Conservation (phyloP, 2,888 invertebrate genomes). For the Bursaphelenchus okinawaensis region DNA sequence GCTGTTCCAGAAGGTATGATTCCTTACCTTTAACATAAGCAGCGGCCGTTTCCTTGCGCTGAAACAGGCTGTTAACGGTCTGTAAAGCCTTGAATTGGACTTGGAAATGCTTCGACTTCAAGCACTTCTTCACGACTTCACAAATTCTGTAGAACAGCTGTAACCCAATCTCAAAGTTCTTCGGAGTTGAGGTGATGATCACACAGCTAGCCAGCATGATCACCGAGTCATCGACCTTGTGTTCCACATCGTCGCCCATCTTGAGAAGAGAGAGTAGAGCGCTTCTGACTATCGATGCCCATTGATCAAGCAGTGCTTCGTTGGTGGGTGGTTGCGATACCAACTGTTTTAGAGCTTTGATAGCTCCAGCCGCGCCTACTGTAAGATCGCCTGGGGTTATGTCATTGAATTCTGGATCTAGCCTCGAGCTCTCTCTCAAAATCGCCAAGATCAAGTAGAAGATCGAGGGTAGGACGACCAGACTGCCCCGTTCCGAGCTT, state of each 20-base stretch:
- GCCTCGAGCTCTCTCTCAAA: slow-evolving; percentile 72
- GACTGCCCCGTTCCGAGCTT: slow-evolving; percentile 65
- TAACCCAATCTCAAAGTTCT: slow-evolving; percentile 69
- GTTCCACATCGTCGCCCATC: slow-evolving; percentile 63
- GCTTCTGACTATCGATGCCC: slow-evolving; percentile 74
- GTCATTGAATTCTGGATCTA: slow-evolving; percentile 18
- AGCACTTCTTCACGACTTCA: slow-evolving; percentile 21
- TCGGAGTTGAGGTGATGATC: slow-evolving; percentile 76
- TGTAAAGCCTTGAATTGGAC: slow-evolving; percentile 75
- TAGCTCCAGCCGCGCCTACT: slow-evolving; percentile 63
- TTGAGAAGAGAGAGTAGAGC: slow-evolving; percentile 83
- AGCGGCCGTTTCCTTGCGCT: slow-evolving; percentile 68
- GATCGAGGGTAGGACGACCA: slow-evolving; percentile 82
- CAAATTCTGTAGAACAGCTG: slow-evolving; percentile 74
- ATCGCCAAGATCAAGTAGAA: slow-evolving; percentile 85
- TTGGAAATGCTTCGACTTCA: slow-evolving; percentile 58
- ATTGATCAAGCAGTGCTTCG: slow-evolving; percentile 60
- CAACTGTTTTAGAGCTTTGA: slow-evolving; percentile 57
- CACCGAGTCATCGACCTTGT: slow-evolving; percentile 70
- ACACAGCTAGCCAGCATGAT: slow-evolving; percentile 83
- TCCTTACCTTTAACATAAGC: slow-evolving; percentile 71
- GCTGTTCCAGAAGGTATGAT: too few relatives aligned
- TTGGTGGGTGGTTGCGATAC: neutral
- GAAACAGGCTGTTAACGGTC: slow-evolving; percentile 73
- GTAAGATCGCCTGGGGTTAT: slow-evolving; percentile 65